Conservation (phyloP, 2,113 vertebrate species). For the Clarias magur region DNA sequence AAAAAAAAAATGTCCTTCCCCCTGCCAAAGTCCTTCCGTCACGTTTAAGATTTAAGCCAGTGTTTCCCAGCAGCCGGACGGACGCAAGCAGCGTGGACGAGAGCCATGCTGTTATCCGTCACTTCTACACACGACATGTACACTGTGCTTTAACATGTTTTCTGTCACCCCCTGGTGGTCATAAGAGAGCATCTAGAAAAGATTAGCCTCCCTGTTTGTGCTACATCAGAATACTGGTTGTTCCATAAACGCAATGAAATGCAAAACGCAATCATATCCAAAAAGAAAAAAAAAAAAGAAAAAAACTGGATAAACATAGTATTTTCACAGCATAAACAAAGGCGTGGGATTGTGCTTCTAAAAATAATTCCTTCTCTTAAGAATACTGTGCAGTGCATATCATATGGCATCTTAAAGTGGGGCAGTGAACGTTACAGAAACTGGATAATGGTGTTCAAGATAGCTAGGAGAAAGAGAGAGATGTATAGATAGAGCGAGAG, state of each 20-base stretch:
- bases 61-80: neutral
- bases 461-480: neutral
- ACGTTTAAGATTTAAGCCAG: neutral
- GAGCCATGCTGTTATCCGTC: neutral
- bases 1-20: neutral
- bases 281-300: neutral
- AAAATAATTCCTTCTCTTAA: neutral
- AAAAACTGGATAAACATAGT: neutral
- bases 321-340: constrained; percentile 7
- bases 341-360: constrained; percentile 31
- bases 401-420: neutral
- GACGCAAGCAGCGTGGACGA: neutral
- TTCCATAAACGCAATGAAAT: neutral
- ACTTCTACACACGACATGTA: neutral
- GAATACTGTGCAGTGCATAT: constrained; percentile 11
- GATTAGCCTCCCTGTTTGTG: constrained; percentile 18
- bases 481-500: neutral
- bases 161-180: constrained; percentile 45
- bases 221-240: constrained; percentile 46
- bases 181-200: neutral
- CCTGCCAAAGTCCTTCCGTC: neutral
- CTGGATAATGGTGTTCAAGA: neutral
- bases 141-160: neutral
- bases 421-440: constrained; percentile 1
- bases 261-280: neutral